Percentiles rank a stretch among this genome's conserved stretches.
Evolutionary conservation across 1,140 invertebrate genomes (phyloP).

Genomic region (Galendromus occidentalis): DNA sequence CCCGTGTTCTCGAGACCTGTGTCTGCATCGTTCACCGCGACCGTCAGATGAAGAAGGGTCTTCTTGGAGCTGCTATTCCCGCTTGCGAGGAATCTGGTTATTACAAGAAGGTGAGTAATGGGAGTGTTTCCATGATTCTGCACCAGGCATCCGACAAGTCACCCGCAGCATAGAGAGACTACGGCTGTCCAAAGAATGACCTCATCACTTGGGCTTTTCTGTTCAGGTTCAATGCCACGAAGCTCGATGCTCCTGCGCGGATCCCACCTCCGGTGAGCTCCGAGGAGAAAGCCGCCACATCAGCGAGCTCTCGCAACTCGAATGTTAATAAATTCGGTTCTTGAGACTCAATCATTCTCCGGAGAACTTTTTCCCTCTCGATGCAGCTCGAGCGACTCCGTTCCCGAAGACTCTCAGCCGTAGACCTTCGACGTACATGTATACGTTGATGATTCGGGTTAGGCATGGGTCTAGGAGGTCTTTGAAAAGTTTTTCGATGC

Average conservation of each 20-base stretch:
- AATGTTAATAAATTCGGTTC: too few relatives aligned
- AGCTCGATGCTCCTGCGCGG: background rate
- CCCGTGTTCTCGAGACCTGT: background rate
- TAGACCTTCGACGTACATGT: too few relatives aligned
- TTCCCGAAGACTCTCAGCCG: too few relatives aligned
- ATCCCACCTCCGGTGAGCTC: background rate
- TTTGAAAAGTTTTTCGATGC: too few relatives aligned
- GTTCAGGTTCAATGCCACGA: background rate
- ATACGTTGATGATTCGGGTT: too few relatives aligned
- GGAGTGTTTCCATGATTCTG: background rate
- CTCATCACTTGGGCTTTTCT: background rate
- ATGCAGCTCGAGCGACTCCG: too few relatives aligned
- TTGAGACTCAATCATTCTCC: too few relatives aligned
- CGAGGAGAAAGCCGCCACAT: background rate
- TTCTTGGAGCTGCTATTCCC: background rate
- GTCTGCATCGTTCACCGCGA: background rate
- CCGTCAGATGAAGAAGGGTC: background rate
- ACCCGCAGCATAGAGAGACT: background rate
- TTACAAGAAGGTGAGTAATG: background rate
- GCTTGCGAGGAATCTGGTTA: background rate
- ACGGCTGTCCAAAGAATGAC: background rate
- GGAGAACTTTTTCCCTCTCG: too few relatives aligned
- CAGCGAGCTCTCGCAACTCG: too few relatives aligned
- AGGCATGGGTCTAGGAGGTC: too few relatives aligned
- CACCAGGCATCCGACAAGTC: background rate